A percentile compares a stretch with the other conserved stretches of the same genome.
phyloP scores from a whole-genome alignment of 92 coral and sea anemone species.

The Palythoa grandiflora region DNA sequence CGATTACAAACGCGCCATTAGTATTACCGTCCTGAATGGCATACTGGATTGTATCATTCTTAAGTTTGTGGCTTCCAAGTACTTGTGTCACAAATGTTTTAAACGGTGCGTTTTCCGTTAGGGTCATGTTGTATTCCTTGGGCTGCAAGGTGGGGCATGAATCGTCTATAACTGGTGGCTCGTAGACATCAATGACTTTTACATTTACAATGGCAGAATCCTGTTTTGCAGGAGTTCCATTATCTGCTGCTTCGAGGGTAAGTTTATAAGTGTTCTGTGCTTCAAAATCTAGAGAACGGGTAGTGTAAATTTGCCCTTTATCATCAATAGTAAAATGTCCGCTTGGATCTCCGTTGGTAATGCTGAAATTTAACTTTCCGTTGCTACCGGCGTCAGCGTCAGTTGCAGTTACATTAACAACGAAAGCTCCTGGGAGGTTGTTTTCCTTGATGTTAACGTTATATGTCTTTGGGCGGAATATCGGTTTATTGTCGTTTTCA shows the following conservation, averaged over 20 bases:
- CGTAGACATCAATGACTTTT: conserved; percentile 74
- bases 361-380: conserved; percentile 59
- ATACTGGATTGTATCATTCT: conserved; percentile 54
- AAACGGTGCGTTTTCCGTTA: conserved; percentile 72
- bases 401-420: conserved; percentile 74
- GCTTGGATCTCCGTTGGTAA: conserved; percentile 54
- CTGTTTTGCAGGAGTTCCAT: conserved; percentile 80
- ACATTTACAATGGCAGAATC: conserved; percentile 81
- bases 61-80: conserved; percentile 69
- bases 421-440: conserved; percentile 58
- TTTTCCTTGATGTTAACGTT: conserved; percentile 63
- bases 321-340: conserved; percentile 58
- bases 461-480: conserved; percentile 46
- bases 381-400: conserved; percentile 68
- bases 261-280: conserved; percentile 65
- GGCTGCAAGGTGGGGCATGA: conserved; percentile 91
- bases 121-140: conserved; percentile 83
- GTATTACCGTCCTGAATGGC: conserved; percentile 83
- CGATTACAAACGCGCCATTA: conserved; percentile 78
- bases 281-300: conserved; percentile 80
- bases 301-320: conserved; percentile 70
- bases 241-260: conserved; percentile 77
- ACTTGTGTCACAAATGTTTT: conserved; percentile 76
- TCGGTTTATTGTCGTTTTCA: conserved; percentile 70
- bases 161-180: conserved; percentile 62